Evolutionary conservation across 2,113 vertebrate species (phyloP).

Genomic region (Falcunculus frontatus): DNA sequence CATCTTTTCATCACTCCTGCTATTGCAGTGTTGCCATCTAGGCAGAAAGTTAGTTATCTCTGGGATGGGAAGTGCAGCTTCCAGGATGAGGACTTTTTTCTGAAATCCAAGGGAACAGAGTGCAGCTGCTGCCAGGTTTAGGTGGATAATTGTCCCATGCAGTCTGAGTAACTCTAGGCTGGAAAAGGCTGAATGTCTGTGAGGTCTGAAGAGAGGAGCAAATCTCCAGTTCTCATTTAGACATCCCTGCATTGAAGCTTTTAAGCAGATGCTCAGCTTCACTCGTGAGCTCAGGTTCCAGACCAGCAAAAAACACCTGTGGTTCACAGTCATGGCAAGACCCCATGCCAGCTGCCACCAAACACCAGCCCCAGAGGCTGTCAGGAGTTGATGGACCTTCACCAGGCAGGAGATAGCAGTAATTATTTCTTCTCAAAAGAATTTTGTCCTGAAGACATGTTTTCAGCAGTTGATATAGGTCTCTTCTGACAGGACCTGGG

Average conservation of each 20-base stretch:
- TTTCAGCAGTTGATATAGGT: background rate
- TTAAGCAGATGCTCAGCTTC: background rate
- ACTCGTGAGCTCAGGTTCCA: background rate
- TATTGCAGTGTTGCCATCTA: rapidly evolving
- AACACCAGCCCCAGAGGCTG: background rate
- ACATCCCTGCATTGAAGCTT: background rate
- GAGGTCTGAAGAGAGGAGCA: background rate
- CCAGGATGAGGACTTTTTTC: background rate
- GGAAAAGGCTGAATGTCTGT: background rate
- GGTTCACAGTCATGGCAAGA: background rate
- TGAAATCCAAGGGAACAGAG: background rate
- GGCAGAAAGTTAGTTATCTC: background rate
- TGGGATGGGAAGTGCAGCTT: background rate
- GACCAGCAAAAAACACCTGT: background rate
- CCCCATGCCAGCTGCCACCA: rapidly evolving
- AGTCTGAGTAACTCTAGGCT: background rate
- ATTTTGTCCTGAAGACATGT: background rate
- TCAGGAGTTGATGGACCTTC: background rate
- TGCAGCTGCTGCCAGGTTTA: background rate
- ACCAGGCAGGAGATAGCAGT: background rate
- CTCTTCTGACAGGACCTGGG: background rate
- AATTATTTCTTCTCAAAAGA: background rate
- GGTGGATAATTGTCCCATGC: background rate
- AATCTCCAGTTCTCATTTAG: background rate
- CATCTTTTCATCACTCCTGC: background rate